phyloP scores from a whole-genome alignment of 37 sponge, comb jelly and placozoan genomes.

The Eunapius fragilis region DNA sequence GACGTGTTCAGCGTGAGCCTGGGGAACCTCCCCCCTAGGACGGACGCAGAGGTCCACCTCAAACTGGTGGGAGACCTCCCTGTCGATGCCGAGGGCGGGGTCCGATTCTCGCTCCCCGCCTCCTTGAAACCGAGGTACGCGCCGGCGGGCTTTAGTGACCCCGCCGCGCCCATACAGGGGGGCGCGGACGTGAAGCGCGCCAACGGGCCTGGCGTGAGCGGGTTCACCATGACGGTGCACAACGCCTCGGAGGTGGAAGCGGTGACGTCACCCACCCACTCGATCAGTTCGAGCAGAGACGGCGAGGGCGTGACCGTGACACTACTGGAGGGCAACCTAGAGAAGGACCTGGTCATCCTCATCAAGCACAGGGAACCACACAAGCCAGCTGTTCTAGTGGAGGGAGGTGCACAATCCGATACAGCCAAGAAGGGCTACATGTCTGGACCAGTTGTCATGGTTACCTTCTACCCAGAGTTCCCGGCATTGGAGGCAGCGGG shows the following conservation, averaged over 20 bases:
- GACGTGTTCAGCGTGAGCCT: conserved; percentile 71
- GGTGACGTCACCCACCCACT: conserved; percentile 67
- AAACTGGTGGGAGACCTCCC: conserved; percentile 55
- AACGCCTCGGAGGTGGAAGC: conserved; percentile 12
- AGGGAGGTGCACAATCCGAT: not conserved
- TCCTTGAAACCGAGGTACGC: conserved; percentile 66
- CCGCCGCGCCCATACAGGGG: not conserved
- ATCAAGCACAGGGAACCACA: conserved; percentile 42
- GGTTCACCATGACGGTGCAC: conserved; percentile 27
- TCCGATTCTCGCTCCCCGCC: conserved; percentile 60
- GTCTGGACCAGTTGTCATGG: conserved; percentile 51
- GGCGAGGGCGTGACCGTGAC: not conserved
- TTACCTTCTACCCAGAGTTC: conserved; percentile 73
- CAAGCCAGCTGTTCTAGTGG: conserved; percentile 27
- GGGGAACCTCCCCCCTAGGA: conserved; percentile 73
- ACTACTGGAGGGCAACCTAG: not conserved
- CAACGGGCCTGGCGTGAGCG: conserved; percentile 27
- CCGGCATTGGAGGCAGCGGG: conserved; percentile 32
- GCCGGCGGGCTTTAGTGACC: conserved; percentile 28
- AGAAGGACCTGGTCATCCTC: conserved; percentile 59
- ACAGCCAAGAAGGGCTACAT: conserved; percentile 14
- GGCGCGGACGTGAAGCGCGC: not conserved
- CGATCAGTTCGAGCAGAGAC: not conserved
- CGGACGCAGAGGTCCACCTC: conserved; percentile 46
- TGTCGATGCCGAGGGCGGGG: conserved; percentile 56